Base-by-base conservation (phyloP, 1,140 invertebrate species). In the Drosophila aff. region DNA sequence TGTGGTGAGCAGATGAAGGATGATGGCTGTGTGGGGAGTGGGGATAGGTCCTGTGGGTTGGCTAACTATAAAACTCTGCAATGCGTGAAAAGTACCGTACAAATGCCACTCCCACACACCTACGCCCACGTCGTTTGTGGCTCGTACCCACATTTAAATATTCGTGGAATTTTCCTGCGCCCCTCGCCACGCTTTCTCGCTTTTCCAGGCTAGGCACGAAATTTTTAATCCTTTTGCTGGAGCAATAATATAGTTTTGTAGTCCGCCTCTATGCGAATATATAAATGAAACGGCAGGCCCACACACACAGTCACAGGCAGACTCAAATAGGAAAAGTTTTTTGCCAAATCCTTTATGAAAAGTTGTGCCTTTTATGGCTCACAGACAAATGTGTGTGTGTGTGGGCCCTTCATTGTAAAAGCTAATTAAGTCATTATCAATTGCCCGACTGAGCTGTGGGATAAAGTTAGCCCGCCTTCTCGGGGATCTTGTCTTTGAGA, bases 351-450 rank as follows among this genome's bases (percentile, higher is more conserved):
- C 85, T 91, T 85, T 90, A 85, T 85, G 84, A 72, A 90, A 90
- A 91, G 79, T 90, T 90, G 79, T 28, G 63, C 61, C 81, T 69
- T 90, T 90, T 90, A 79, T 79, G 82, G 76, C 65, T 72, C 41
- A 62, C 58, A 74, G 78, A 59, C 76, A 71, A 68, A 47, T 52
- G 53, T 26, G 7, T 49, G 21, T 49, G 21, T 59, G 76, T 65
- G 62, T 57, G 47, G 58, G 33, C 52, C 53, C 63, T 41, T 68
- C 50, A 61, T 60, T 75, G 52, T 69, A 46, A 87, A 89, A 81
- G 78, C 77, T 85, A 90, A 90, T 90, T 90, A 90, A 90, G 85
- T 80, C 76, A 90, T 90, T 90, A 90, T 85, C 85, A 90, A 90
- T 90, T 82, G 71, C 63, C 47, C 57, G 53, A 65, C 60, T 72